Percentiles rank a stretch among this genome's conserved stretches.
Evolutionary conservation across 2,888 invertebrate genomes (phyloP).

Genomic region (Galeruca laticollis): DNA sequence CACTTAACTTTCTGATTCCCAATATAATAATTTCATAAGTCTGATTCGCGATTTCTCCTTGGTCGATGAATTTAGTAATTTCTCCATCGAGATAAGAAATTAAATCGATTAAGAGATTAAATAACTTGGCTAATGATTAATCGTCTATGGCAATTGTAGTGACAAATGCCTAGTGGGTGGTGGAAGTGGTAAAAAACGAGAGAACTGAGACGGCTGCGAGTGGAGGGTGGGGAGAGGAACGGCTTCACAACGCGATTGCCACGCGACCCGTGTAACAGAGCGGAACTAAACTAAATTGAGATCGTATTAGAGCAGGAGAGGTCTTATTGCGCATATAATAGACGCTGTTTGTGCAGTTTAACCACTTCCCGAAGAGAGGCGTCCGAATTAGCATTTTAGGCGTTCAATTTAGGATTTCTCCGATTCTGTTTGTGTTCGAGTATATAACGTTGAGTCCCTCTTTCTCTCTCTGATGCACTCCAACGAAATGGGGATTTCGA

Average conservation of each 20-base stretch:
- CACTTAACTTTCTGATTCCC: neutral
- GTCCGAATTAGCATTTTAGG: constrained; percentile 67
- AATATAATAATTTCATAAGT: neutral
- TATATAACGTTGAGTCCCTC: constrained; percentile 31
- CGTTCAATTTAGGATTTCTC: constrained; percentile 61
- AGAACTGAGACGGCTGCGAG: constrained; percentile 39
- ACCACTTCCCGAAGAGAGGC: constrained; percentile 67
- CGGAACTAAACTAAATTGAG: constrained; percentile 70
- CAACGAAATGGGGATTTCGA: constrained; percentile 61
- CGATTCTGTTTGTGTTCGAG: constrained; percentile 54
- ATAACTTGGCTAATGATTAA: constrained; percentile 47
- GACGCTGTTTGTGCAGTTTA: constrained; percentile 69
- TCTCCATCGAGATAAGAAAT: constrained; percentile 22
- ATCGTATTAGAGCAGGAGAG: constrained; percentile 68
- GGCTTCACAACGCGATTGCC: constrained; percentile 66
- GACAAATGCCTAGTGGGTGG: constrained; percentile 55
- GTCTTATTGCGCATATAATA: constrained; percentile 69
- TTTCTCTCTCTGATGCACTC: constrained; percentile 23
- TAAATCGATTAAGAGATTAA: constrained; percentile 44
- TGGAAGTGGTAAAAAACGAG: constrained; percentile 17
- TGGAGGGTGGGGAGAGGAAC: constrained; percentile 60
- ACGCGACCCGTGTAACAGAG: constrained; percentile 69
- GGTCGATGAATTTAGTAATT: constrained; percentile 16
- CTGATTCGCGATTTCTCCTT: neutral
- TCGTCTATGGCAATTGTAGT: constrained; percentile 47